A percentile compares a stretch with the other conserved stretches of the same genome.
Evolutionary conservation across 2,113 vertebrate species (phyloP).

Genomic region (Microtus montanus): DNA sequence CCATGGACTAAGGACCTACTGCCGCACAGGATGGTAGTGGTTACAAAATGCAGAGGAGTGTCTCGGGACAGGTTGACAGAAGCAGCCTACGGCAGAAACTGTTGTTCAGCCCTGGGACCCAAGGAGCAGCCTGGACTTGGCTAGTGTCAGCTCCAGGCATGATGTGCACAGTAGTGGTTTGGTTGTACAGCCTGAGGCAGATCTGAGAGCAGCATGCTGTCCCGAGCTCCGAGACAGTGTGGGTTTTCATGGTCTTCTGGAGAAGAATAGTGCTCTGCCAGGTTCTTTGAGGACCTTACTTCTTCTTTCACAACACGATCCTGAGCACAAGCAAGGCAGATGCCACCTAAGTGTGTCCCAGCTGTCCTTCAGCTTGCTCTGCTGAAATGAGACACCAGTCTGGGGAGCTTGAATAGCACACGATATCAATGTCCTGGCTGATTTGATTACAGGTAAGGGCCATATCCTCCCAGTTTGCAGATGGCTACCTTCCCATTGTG

Average conservation of each 20-base stretch:
- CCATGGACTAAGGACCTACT: not conserved
- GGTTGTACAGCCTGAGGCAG: not conserved
- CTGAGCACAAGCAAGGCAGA: not conserved
- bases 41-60: not conserved
- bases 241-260: not conserved
- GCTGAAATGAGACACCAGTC: not conserved
- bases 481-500: not conserved
- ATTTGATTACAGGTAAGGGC: not conserved
- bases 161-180: no score
- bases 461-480: not conserved
- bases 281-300: not conserved
- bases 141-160: not conserved
- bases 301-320: not conserved
- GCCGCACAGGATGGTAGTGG: not conserved
- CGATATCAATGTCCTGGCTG: not conserved
- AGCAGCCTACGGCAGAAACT: not conserved
- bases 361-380: not conserved
- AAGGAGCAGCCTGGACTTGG: not conserved
- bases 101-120: not conserved
- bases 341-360: not conserved
- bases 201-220: not conserved
- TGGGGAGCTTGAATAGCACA: not conserved
- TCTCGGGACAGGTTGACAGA: not conserved
- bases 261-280: not conserved
- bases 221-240: not conserved